These are phyloP conservation scores for Onychomys leucogaster DNA, from an alignment of 2,797 vertebrate species.

Conservation along the genomic window DNA sequence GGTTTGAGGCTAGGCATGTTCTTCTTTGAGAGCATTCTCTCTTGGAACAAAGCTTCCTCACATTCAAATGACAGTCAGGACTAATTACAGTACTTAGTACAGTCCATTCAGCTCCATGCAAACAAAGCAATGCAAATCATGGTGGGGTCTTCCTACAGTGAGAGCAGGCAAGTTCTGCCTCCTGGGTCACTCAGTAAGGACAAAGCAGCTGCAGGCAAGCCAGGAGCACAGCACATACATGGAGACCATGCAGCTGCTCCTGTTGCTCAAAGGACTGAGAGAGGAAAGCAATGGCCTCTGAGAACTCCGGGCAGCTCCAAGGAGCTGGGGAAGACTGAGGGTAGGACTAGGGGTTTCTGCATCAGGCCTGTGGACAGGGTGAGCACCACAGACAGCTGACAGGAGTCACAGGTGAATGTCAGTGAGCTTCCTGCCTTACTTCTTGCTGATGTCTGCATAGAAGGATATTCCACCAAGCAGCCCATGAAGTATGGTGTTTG, in stretches of 20 bases:
- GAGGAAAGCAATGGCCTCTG: not conserved
- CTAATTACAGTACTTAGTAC: not conserved
- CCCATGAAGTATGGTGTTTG: not conserved
- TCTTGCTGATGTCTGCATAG: not conserved
- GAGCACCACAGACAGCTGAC: not conserved
- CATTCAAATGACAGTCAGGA: not conserved
- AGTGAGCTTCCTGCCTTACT: not conserved
- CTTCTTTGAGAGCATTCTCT: not conserved
- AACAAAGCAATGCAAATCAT: not conserved
- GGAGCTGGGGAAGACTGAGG: not conserved
- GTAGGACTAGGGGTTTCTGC: not conserved
- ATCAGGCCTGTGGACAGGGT: not conserved
- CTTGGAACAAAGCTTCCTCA: not conserved
- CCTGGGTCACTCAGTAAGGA: not conserved
- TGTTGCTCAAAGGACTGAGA: too few species aligned
- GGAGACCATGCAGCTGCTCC: not conserved
- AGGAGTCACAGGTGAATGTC: not conserved
- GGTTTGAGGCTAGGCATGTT: too few species aligned
- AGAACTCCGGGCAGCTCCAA: not conserved
- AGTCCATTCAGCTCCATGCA: not conserved
- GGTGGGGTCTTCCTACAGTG: too few species aligned
- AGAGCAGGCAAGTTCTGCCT: not conserved
- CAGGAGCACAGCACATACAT: not conserved
- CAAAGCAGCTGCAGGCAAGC: not conserved
- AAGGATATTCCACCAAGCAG: not conserved